Percentiles rank a stretch among this genome's conserved stretches.
Conservation (phyloP, 1,140 invertebrate species). For the Tribolium castaneum region DNA sequence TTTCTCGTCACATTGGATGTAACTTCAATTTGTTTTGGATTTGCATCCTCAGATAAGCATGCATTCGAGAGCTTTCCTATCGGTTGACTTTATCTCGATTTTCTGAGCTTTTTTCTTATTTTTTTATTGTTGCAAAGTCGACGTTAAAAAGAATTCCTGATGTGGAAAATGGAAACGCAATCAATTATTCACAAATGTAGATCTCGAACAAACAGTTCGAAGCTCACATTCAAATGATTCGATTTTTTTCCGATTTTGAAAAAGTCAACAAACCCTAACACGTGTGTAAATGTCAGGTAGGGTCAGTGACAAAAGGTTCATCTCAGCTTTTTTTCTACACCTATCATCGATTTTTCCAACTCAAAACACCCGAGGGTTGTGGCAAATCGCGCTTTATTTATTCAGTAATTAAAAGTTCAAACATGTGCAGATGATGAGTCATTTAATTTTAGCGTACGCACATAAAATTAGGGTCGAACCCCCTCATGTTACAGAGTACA, state of each 20-base stretch:
- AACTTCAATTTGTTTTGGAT: slow-evolving; percentile 25
- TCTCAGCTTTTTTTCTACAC: neutral
- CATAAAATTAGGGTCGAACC: slow-evolving; percentile 32
- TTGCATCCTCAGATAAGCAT: slow-evolving; percentile 1
- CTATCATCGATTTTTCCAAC: neutral
- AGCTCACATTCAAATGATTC: neutral
- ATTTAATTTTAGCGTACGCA: slow-evolving; percentile 45
- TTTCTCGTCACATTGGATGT: neutral
- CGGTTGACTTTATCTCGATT: neutral
- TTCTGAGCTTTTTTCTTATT: neutral
- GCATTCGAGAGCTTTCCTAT: neutral
- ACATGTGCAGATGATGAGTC: slow-evolving; percentile 42
- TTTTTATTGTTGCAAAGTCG: neutral
- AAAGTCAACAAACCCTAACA: slow-evolving; percentile 27
- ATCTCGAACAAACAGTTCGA: neutral
- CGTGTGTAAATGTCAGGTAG: slow-evolving; percentile 40
- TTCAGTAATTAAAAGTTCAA: slow-evolving; percentile 24
- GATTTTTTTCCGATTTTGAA: neutral
- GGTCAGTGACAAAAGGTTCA: slow-evolving; percentile 38
- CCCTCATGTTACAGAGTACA: slow-evolving; percentile 44
- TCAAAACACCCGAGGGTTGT: neutral
- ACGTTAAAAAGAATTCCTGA: neutral
- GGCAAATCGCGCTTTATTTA: slow-evolving; percentile 1
- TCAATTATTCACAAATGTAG: slow-evolving; percentile 20
- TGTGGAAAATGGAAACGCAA: slow-evolving; percentile 17